These are phyloP conservation scores for Ichneumoninae sp. DNA, from an alignment of 2,888 invertebrate genomes.

Conservation along the genomic window DNA sequence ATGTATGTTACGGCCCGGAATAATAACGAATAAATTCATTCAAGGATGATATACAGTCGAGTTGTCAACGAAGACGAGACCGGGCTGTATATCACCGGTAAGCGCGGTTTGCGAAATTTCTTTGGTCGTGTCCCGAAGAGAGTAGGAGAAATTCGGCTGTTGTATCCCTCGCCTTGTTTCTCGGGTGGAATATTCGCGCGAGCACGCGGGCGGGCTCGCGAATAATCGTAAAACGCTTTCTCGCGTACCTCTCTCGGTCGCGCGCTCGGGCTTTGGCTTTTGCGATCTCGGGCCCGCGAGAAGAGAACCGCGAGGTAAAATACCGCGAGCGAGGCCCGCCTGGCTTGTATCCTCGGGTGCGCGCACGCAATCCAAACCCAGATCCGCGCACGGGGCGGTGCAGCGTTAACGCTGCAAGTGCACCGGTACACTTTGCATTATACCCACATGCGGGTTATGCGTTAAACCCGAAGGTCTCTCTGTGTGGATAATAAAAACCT, in stretches of 20 bases:
- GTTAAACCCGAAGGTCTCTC: constrained; percentile 37
- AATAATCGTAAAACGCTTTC: constrained; percentile 64
- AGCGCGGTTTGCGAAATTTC: constrained; percentile 68
- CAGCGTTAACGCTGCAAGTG: constrained; percentile 43
- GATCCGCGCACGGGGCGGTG: constrained; percentile 32
- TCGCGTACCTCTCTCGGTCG: constrained; percentile 30
- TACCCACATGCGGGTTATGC: constrained; percentile 59
- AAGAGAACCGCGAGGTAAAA: constrained; percentile 10
- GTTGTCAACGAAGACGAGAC: constrained; percentile 68
- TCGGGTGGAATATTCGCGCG: constrained; percentile 53
- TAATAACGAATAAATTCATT: constrained; percentile 58
- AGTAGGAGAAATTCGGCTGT: constrained; percentile 45
- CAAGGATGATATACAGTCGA: constrained; percentile 51
- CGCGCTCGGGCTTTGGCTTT: not conserved
- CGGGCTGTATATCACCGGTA: constrained; percentile 60
- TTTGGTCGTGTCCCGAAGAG: constrained; percentile 57
- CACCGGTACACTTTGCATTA: constrained; percentile 52
- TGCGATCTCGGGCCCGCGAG: constrained; percentile 9
- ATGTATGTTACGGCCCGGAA: not conserved
- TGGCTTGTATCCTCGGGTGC: constrained; percentile 24
- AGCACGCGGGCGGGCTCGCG: constrained; percentile 66
- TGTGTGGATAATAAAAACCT: constrained; percentile 46
- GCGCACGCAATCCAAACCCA: constrained; percentile 33
- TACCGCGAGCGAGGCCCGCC: constrained; percentile 23
- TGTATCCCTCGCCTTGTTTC: constrained; percentile 52